Evolutionary conservation across 1,140 invertebrate genomes (phyloP).

Genomic region (Gonioctena quinquepunctata): DNA sequence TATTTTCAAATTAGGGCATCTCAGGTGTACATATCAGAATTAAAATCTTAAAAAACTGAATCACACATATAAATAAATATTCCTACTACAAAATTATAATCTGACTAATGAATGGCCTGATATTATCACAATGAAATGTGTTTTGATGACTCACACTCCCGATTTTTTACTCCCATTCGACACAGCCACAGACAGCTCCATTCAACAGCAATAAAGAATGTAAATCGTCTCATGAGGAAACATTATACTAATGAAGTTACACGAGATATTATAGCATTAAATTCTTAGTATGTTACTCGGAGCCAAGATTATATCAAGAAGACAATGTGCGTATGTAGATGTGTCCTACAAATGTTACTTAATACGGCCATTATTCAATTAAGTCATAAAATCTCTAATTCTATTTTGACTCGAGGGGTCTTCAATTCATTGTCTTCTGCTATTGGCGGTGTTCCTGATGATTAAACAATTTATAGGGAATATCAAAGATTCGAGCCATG

Average conservation of each 20-base stretch:
- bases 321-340: constrained; percentile 5
- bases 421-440: neutral
- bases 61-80: no score
- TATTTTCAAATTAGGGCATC: no score
- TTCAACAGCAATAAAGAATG: neutral
- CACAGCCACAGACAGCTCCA: neutral
- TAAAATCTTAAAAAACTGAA: no score
- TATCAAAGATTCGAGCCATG: no score
- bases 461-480: no score
- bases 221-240: neutral
- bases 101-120: neutral
- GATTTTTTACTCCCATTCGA: neutral
- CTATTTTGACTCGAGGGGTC: neutral
- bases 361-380: constrained; percentile 8
- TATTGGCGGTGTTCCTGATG: neutral
- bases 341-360: constrained; percentile 11
- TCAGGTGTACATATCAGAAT: no score
- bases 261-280: constrained; percentile 3
- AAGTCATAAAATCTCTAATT: constrained; percentile 3
- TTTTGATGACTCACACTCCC: neutral
- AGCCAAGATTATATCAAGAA: constrained; percentile 7
- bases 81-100: no score
- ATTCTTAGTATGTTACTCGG: neutral
- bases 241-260: neutral
- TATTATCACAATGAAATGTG: neutral